Percentiles rank a stretch among this genome's conserved stretches.
Evolutionary conservation across 2,113 vertebrate species (phyloP).

Genomic region (Vulpes ferrilata): DNA sequence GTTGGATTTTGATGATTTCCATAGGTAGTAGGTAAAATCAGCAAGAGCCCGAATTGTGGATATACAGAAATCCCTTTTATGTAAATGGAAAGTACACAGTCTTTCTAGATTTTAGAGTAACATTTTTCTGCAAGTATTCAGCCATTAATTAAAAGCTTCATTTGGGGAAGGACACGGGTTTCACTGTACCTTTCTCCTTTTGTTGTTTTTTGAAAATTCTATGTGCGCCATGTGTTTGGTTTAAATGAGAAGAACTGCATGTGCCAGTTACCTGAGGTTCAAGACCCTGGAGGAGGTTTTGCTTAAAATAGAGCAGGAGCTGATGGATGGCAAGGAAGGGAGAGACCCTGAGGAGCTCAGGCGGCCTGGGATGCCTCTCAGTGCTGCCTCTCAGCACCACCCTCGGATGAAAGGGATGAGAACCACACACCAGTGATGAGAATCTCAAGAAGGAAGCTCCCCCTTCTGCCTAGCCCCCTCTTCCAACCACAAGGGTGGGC

Average conservation of each 20-base stretch:
- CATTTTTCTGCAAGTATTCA: background rate
- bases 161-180: background rate
- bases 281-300: constrained; percentile 59
- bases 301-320: constrained; percentile 75
- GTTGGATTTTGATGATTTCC: background rate
- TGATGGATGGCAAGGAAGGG: constrained; percentile 32
- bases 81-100: background rate
- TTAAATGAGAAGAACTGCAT: constrained; percentile 23
- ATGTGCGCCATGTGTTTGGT: background rate
- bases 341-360: constrained; percentile 62
- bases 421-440: constrained; percentile 86
- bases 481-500: constrained; percentile 75
- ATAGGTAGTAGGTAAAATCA: background rate
- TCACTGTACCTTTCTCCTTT: background rate
- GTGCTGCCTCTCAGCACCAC: constrained; percentile 75
- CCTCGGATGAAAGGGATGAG: constrained; percentile 85
- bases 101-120: background rate
- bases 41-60: background rate
- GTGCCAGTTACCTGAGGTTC: constrained; percentile 30
- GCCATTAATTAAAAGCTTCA: background rate
- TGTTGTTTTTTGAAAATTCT: background rate
- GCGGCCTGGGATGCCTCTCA: constrained; percentile 86
- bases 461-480: constrained; percentile 84
- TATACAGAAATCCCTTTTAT: background rate
- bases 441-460: constrained; percentile 87